phyloP scores from a whole-genome alignment of 2,888 invertebrate species.

The Scaptodrosophila latifasciaeformis region DNA sequence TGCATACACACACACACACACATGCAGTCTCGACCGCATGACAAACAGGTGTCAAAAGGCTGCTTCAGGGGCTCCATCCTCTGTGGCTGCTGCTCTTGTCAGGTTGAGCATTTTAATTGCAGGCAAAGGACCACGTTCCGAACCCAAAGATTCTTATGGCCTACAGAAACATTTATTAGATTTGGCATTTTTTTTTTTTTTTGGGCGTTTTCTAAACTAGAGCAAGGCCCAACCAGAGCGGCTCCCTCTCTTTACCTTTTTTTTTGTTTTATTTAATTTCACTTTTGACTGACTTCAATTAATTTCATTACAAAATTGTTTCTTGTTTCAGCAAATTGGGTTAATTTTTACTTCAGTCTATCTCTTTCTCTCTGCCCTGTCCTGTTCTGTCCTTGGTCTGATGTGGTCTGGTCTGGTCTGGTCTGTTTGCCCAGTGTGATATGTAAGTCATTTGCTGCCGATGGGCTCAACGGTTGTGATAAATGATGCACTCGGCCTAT shows the following conservation, averaged over 20 bases:
- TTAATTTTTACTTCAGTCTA: too few relatives aligned
- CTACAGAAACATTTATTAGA: conserved; percentile 53
- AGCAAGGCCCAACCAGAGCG: conserved; percentile 19
- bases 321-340: conserved; percentile 33
- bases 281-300: conserved; percentile 40
- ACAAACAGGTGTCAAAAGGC: conserved; percentile 68
- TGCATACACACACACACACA: background rate
- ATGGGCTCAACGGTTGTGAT: conserved; percentile 10
- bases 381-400: background rate
- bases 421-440: background rate
- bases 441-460: background rate
- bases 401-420: background rate
- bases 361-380: too few relatives aligned
- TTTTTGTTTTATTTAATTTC: too few relatives aligned
- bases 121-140: background rate
- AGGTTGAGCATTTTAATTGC: conserved; percentile 4
- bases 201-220: conserved; percentile 42
- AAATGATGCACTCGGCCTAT: conserved; percentile 27
- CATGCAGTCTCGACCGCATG: conserved; percentile 31
- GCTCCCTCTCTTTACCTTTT: too few relatives aligned
- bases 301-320: conserved; percentile 59
- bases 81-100: background rate
- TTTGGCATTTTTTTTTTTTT: conserved; percentile 19
- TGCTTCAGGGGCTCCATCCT: conserved; percentile 17
- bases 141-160: background rate